Percentiles rank a stretch among this genome's conserved stretches.
Conservation (phyloP, 2,113 vertebrate species). For the Myodes glareolus region DNA sequence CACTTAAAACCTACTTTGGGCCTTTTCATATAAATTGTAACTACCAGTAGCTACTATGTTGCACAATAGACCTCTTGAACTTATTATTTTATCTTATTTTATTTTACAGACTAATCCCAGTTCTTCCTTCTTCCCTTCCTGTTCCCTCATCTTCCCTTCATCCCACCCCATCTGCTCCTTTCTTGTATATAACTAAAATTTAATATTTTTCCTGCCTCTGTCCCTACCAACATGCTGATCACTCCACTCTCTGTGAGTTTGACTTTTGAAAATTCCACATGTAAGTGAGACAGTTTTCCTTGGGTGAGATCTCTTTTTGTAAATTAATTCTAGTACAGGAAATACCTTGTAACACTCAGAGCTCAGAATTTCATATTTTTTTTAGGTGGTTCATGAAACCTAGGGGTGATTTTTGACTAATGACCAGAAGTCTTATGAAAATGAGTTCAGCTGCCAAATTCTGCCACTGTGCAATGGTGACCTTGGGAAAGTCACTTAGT, state of each 20-base stretch:
- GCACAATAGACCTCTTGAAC: background rate
- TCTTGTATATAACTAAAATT: background rate
- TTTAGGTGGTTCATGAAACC: background rate
- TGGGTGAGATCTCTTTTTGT: background rate
- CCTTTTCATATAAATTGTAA: background rate
- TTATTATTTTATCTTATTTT: background rate
- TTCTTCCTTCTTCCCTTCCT: too few species aligned
- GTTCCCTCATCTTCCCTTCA: too few species aligned
- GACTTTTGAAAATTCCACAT: background rate
- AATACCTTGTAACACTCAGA: background rate
- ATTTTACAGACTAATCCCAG: too few species aligned
- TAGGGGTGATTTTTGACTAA: background rate
- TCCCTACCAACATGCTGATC: background rate
- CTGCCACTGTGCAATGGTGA: background rate
- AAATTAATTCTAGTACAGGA: conserved; percentile 12
- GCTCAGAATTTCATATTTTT: background rate
- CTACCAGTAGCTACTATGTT: background rate
- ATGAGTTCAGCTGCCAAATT: background rate
- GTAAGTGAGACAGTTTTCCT: background rate
- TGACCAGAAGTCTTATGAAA: background rate
- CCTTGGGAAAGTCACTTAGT: background rate
- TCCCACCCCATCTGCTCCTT: background rate
- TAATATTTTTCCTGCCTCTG: background rate
- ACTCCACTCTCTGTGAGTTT: background rate
- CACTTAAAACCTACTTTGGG: background rate